Evolutionary conservation across 2,113 vertebrate genomes (phyloP), one percentile per base, ranked within the genome.

Genomic region (Coreoperca whiteheadi): DNA sequence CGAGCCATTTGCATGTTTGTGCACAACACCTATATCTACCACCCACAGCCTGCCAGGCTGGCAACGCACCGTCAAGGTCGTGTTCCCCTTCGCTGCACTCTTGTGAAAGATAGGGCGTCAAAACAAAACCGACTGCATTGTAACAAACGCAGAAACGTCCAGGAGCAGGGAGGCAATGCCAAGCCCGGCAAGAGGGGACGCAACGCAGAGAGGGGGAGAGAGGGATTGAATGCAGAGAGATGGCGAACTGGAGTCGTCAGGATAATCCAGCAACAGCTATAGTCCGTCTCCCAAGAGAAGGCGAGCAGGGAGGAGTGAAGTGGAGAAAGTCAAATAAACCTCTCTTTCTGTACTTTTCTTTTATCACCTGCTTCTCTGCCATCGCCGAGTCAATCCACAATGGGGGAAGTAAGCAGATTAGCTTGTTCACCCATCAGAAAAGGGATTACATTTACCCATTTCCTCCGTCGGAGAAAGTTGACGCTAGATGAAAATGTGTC

Each of bases 341-440:
- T 84, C 72, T 86, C 59, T 73, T 83, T 85, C 76, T 78, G 28
- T 71, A 75, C 68, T 84, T 76, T 89, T 79, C 83, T 87, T 91
- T 93, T 88, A 91, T 93, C 93, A 88, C 81, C 79, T 89, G 89
- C 85, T 75, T 87, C 78, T 78, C 83, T 83, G 85, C 84, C 87
- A 84, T 92, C 83, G 9, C 78, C 0, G 12, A 86, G 84, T 90
- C 87, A 69, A 85, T 83, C 82, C 92, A 92, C 88, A 88, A 89
- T 81, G 79, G 87, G 67, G 75, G 57, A 69, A 88, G 78, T 88
- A 91, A 93, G 84, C 81, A 92, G 93, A 94, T 93, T 91, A 93
- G 89, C 88, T 86, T 84, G 90, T 87, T 90, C 51, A 41, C 48
- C 83, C 91, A 87, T 93, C 91, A 89, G 84, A 88, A 82, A 84